These are phyloP conservation scores for Isichthys henryi DNA, from an alignment of 2,113 vertebrate species.

Conservation along the genomic window DNA sequence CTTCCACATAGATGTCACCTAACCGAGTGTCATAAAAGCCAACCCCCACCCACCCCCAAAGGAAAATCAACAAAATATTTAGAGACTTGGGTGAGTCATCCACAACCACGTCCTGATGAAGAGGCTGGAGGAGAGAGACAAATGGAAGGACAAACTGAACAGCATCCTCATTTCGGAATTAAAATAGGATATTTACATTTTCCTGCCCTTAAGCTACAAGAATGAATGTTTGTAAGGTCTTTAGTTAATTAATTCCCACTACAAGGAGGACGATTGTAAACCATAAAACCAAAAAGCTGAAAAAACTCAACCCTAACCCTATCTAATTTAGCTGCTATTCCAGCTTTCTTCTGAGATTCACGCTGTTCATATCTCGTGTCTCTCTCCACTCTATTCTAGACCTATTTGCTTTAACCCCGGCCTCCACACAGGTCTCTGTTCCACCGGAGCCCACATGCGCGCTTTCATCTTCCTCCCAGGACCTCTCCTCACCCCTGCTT, in stretches of 20 bases:
- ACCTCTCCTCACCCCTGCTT: background rate
- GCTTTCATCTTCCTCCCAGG: background rate
- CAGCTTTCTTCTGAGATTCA: background rate
- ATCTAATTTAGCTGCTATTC: background rate
- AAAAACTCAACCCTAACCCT: background rate
- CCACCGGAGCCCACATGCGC: background rate
- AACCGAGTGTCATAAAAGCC: background rate
- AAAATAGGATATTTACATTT: background rate
- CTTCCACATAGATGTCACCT: background rate
- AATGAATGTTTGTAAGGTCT: conserved; percentile 4
- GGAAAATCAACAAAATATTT: background rate
- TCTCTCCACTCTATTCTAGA: background rate
- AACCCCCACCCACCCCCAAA: background rate
- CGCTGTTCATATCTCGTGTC: background rate
- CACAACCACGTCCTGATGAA: background rate
- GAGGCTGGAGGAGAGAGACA: background rate
- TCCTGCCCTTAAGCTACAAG: background rate
- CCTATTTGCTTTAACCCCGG: background rate
- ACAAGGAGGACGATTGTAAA: background rate
- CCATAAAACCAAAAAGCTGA: background rate
- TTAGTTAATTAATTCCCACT: conserved; percentile 1
- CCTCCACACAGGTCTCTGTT: background rate
- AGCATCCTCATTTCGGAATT: background rate
- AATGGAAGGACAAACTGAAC: background rate
- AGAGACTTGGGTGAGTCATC: background rate